Base-by-base conservation (phyloP, 2,113 vertebrate genomes). In the Callionymus lyra region DNA sequence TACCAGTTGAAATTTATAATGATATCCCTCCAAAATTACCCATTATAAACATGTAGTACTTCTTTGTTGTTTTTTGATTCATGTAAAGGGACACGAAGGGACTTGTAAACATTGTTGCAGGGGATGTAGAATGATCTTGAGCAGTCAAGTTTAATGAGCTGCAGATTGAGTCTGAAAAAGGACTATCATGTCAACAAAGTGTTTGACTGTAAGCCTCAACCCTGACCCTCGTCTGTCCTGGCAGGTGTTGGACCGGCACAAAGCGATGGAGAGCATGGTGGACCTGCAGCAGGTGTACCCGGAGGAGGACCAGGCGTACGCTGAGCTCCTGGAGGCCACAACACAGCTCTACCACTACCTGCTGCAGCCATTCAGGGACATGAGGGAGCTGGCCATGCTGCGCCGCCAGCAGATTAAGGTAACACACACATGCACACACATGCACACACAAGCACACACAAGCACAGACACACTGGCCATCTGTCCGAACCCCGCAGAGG, bases 351-450 rank as follows among this genome's bases (percentile, higher is more conserved):
- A 97, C 69, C 93, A 99, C 78, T 99, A 94, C 64, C 81, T 99
- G 60, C 83, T 99, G 2, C 95, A 98, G 65, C 95, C 95, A 1
- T 99, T 98, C 76, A 82, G 94, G 74, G 94, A 99, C 83, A 97
- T 99, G 92, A 84, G 95, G 50, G 95, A 98, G 38, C 84, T 99
- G 49, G 93, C 94, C 0, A 98, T 95, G 91, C 75, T 99, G 45
- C 82, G 91, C 52, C 84, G 93, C 65, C 95, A 99, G 70, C 95
- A 97, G 82, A 98, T 99, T 79, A 97, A 98, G 93, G 95, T 99
- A 85, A 59, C 49, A 35, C 47, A 59, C 50, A 44, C 34, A 15
- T 3, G 16, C 36, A 41, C 45, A 34, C 19, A 47, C 42, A 53
- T n/a, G n/a, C n/a, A n/a, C n/a, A n/a, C n/a, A n/a, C n/a, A n/a